Evolutionary conservation across 1,140 invertebrate species (phyloP), one percentile per base, ranked within the genome.

Genomic region (Caenorhabditis latens): DNA sequence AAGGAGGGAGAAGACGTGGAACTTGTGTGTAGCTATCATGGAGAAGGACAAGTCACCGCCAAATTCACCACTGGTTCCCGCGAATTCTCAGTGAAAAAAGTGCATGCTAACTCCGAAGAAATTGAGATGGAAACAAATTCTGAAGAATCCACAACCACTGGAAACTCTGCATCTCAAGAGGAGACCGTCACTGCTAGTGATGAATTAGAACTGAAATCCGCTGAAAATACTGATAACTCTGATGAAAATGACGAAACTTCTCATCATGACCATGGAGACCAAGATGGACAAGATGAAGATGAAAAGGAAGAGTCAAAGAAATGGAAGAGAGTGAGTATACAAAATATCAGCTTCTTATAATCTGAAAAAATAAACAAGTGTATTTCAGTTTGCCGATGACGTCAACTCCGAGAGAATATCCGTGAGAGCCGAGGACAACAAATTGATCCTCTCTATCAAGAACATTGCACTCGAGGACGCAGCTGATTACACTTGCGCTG

Each of bases 401-500:
- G 84, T 85, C 3, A 71, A 55, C 63, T 50, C 21, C n/a, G 71
- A 86, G 14, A 42, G 75, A 86, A 57, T 83, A 40, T 53, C 63
- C 53, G 71, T 86, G 13, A 0, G 57, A 19, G 85, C 55, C 7
- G 87, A 87, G 32, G 86, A 87, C n/a, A 86, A 86, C 58, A 48
- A 55, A 16, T 43, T 88, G 8, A 88, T 84, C 19, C 67, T 88
- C 0, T 84, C 53, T 14, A 79, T 88, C 50, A 48, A 53, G 13
- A 24, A 58, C 16, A 48, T 88, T 16, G 9, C 75, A 14, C n/a
- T 87, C n/a, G 84, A 87, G 50, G 87, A 88, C 46, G 87, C 87
- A 9, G 87, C 71, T n/a, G 87, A 87, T 21, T 88, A 88, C 61
- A 82, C 50, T 48, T 88, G 87, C 32, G 42, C 82, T 19, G 87